These are phyloP conservation scores for Chaenogobius annularis DNA, from an alignment of 2,113 vertebrate species.

Conservation along the genomic window DNA sequence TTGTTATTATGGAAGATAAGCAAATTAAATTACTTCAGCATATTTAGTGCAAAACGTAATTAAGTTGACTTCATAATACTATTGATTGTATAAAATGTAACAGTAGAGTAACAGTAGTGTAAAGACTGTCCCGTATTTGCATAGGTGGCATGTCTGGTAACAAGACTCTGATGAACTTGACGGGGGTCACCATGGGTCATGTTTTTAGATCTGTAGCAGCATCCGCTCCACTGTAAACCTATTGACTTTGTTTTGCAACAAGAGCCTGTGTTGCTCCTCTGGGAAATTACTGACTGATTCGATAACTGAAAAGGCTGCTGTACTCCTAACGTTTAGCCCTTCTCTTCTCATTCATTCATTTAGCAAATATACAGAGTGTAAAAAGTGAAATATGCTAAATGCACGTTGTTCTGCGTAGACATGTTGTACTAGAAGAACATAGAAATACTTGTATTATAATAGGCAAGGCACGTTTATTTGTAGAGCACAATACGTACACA, in stretches of 20 bases:
- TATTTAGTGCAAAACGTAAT: not conserved
- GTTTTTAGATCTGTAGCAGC: conserved; percentile 4
- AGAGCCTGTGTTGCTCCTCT: not conserved
- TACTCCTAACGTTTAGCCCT: not conserved
- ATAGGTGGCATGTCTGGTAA: conserved; percentile 1
- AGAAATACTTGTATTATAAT: not conserved
- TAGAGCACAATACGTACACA: no score
- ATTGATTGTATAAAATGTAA: not conserved
- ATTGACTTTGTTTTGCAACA: conserved; percentile 10
- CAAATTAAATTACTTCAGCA: not conserved
- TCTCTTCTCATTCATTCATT: not conserved
- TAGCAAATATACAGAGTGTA: conserved; percentile 5
- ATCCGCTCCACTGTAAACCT: conserved; percentile 7
- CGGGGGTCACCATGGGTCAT: not conserved
- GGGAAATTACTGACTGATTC: conserved; percentile 3
- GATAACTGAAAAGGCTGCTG: not conserved
- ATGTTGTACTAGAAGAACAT: not conserved
- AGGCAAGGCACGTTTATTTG: no score
- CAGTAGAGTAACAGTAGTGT: not conserved
- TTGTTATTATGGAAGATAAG: not conserved
- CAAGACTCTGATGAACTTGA: not conserved
- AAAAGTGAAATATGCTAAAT: not conserved
- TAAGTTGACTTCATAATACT: not conserved
- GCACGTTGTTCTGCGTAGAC: not conserved
- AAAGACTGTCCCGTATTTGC: not conserved